These are phyloP conservation scores for Colostygia pectinataria DNA, from an alignment of 2,888 invertebrate genomes.

Conservation along the genomic window DNA sequence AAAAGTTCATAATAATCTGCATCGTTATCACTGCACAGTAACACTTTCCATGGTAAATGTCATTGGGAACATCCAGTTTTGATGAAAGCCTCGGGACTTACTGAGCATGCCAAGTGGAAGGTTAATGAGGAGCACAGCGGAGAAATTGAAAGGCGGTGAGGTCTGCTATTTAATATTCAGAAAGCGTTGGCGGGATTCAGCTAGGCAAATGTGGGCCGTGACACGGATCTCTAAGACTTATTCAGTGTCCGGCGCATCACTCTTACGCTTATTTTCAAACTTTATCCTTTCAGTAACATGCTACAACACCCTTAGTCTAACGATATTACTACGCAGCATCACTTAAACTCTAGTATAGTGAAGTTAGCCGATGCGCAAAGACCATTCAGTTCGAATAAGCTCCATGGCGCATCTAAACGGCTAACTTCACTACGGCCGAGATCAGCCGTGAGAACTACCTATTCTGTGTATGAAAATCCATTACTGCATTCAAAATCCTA, in stretches of 20 bases:
- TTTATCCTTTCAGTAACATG: slow-evolving; percentile 21
- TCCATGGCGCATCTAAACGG: too few relatives aligned
- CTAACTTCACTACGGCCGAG: too few relatives aligned
- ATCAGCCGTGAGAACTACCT: too few relatives aligned
- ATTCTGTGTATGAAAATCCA: too few relatives aligned
- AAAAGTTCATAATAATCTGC: too few relatives aligned
- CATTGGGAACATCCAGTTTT: slow-evolving; percentile 40
- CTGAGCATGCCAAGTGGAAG: slow-evolving; percentile 50
- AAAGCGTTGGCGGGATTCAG: slow-evolving; percentile 66
- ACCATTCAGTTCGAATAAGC: too few relatives aligned
- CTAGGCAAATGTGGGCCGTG: slow-evolving; percentile 69
- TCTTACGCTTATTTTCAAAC: slow-evolving; percentile 40
- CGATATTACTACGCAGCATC: too few relatives aligned
- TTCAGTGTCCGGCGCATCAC: slow-evolving; percentile 42
- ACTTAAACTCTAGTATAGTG: too few relatives aligned
- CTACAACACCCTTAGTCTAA: slow-evolving; percentile 12
- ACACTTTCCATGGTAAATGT: slow-evolving; percentile 42
- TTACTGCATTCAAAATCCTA: too few relatives aligned
- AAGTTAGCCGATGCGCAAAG: too few relatives aligned
- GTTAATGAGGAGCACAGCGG: slow-evolving; percentile 48
- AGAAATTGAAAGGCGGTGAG: slow-evolving; percentile 66
- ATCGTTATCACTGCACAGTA: slow-evolving; percentile 32
- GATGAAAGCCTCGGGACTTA: slow-evolving; percentile 45
- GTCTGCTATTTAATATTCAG: slow-evolving; percentile 69
- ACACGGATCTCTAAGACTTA: slow-evolving; percentile 64